Conservation (phyloP, 2,888 invertebrate genomes). For the Drosophila fulvimacula region DNA sequence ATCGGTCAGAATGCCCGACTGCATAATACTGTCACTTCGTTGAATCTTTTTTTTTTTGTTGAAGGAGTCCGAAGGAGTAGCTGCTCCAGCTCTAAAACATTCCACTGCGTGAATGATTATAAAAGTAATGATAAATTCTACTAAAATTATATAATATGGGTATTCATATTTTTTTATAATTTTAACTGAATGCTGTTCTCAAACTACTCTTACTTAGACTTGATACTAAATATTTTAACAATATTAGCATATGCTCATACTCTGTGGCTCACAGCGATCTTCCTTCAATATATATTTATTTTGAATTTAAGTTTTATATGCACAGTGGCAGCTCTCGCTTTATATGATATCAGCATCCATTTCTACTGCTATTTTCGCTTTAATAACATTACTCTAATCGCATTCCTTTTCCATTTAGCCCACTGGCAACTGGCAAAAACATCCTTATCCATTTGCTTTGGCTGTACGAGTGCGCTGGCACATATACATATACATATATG, state of each 20-base stretch:
- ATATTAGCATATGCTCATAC: background rate
- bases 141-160: too few species aligned
- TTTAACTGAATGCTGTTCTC: too few species aligned
- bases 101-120: too few species aligned
- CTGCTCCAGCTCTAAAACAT: too few species aligned
- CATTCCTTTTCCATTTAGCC: background rate
- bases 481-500: conserved; percentile 41
- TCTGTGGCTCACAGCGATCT: background rate
- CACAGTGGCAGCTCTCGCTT: background rate
- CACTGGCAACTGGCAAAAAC: conserved; percentile 2
- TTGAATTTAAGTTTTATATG: background rate
- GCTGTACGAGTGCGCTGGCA: conserved; percentile 24
- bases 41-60: too few species aligned
- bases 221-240: too few species aligned
- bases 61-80: too few species aligned
- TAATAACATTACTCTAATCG: conserved; percentile 11
- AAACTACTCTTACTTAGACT: too few species aligned
- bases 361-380: background rate
- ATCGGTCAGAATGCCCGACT: too few species aligned
- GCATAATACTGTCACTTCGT: too few species aligned
- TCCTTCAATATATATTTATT: background rate
- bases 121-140: too few species aligned
- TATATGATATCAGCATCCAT: background rate
- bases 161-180: too few species aligned
- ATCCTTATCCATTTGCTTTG: conserved; percentile 57